Evolutionary conservation across 2,888 invertebrate genomes (phyloP), one percentile per base, ranked within the genome.

Genomic region (Papilio demoleus): DNA sequence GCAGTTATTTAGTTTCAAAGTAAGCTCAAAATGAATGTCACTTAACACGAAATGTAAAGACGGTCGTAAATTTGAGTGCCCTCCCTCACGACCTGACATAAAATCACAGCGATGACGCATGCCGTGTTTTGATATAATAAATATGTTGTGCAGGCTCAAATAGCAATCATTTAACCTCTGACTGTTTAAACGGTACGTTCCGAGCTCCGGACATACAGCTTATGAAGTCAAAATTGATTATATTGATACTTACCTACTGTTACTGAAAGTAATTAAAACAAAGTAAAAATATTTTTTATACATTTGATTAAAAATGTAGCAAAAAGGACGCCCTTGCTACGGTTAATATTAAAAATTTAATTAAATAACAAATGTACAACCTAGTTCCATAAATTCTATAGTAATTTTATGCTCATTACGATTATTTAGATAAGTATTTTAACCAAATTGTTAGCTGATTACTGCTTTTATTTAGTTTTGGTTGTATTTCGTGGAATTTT

Each of bases 51-150:
- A 40, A 42, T 38, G 9, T 27, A 63, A 68, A 63, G 19, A 36
- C 34, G 22, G 36, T 53, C 40, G 58, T 62, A 67, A 67, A 62
- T 58, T 56, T 67, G 58, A 63, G 67, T 67, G 62, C 62, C 19
- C 40, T 56, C 22, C 53, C 27, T 67, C 62, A 45, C 40, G 42
- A 45, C 40, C 45, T 5, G 27, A 27, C 62, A 56, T 67, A 63
- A 56, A 24, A 58, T 62, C 63, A 45, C 31, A 14, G 42, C n/a
- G 31, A 63, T 67, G 67, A 67, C 62, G 62, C 56, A 67, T 56
- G 62, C 56, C 31, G 19, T 53, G 53, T 67, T 58, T 67, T 56
- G 53, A 42, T 67, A 42, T 60, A 36, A 60, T 62, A 42, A 65
- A 31, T 53, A 62, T 62, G 34, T 36, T 59, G 34, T 40, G 60